Evolutionary conservation across 2,797 vertebrate genomes (phyloP).

Genomic region (Smutsia temminckii): DNA sequence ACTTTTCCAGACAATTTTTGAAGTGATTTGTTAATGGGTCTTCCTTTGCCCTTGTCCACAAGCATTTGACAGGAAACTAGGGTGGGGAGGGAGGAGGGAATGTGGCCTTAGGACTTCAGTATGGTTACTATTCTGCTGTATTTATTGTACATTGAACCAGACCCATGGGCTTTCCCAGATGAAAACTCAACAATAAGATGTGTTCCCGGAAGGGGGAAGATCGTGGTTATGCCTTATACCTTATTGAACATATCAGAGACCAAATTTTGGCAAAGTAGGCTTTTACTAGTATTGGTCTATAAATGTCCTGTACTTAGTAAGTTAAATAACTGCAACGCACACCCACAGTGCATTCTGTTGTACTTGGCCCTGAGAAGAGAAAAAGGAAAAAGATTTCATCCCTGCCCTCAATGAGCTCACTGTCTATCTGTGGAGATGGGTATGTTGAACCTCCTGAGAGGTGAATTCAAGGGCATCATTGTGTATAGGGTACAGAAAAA

Average conservation of each 20-base stretch:
- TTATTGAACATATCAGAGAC: neutral
- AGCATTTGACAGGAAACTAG: neutral
- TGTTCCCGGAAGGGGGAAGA: neutral
- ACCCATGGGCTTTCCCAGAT: neutral
- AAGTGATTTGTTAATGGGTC: neutral
- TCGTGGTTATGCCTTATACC: neutral
- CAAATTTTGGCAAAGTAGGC: neutral
- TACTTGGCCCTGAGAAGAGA: neutral
- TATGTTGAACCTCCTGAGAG: neutral
- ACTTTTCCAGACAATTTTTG: neutral
- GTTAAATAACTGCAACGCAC: neutral
- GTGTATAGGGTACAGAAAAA: neutral
- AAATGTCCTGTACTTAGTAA: slow-evolving; percentile 10
- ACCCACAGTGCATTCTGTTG: neutral
- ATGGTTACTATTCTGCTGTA: neutral
- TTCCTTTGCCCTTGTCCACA: neutral
- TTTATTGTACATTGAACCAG: neutral
- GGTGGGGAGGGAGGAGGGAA: neutral
- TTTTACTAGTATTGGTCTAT: neutral
- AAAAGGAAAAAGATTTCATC: neutral
- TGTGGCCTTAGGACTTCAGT: neutral
- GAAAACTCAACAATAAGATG: neutral
- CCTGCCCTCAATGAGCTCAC: neutral
- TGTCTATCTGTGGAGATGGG: neutral
- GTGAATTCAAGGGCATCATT: neutral